Conservation (phyloP, 2,113 vertebrate species). For the Pseudonaja textilis region DNA sequence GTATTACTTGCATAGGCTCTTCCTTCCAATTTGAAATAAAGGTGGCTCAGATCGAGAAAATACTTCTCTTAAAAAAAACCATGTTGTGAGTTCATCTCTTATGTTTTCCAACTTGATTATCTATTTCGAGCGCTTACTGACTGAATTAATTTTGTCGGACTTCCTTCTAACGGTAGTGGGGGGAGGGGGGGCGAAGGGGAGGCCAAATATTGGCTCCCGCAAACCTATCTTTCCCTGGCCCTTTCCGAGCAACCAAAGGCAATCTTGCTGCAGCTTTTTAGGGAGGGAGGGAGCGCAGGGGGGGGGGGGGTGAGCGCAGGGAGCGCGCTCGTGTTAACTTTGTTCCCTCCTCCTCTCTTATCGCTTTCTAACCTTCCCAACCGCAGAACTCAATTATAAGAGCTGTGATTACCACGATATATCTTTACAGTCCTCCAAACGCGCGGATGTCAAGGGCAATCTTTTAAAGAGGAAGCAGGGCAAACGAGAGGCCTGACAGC, state of each 20-base stretch:
- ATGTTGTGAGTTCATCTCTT: neutral
- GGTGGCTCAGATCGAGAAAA: neutral
- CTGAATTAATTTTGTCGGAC: neutral
- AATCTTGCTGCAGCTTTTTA: neutral
- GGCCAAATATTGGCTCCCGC: neutral
- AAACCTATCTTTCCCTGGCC: neutral
- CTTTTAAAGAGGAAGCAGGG: constrained; percentile 46
- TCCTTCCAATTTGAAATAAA: neutral
- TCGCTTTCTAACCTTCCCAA: constrained; percentile 5
- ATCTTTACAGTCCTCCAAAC: constrained; percentile 30
- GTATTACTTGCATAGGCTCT: neutral
- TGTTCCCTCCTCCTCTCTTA: neutral
- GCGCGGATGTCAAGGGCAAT: constrained; percentile 59
- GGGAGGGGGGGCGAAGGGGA: neutral
- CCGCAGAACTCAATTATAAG: constrained; percentile 39
- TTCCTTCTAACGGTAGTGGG: neutral
- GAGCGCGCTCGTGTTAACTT: neutral
- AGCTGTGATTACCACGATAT: constrained; percentile 49
- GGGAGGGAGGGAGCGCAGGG: neutral
- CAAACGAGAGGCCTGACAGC: constrained; percentile 43
- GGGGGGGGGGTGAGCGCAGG: too few relatives aligned
- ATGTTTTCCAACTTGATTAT: neutral
- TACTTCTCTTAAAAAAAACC: neutral
- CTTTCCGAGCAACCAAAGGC: neutral
- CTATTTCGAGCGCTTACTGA: neutral